Conservation (phyloP, 2,797 vertebrate species). For the Sebastes kiyomatsui region DNA sequence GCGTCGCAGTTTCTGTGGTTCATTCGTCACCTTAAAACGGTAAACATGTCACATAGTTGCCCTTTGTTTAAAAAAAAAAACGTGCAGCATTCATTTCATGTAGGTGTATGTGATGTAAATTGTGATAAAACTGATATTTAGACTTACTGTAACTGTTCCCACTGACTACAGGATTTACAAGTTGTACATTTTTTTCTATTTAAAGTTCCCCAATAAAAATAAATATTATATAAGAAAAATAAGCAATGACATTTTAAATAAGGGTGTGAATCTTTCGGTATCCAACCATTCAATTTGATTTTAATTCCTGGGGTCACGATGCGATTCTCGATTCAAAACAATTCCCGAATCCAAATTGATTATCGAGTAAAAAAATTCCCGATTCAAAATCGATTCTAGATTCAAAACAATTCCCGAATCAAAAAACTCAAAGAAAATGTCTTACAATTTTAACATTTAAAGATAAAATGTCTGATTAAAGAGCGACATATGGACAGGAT, state of each 20-base stretch:
- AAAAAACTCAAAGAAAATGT: neutral
- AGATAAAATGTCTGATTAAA: too few relatives aligned
- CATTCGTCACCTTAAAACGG: neutral
- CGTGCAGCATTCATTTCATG: neutral
- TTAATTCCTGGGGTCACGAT: too few relatives aligned
- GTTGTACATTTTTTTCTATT: neutral
- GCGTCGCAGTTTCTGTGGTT: slow-evolving; percentile 18
- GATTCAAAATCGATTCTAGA: too few relatives aligned
- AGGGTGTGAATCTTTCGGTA: too few relatives aligned
- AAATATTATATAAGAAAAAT: too few relatives aligned
- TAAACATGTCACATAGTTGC: slow-evolving; percentile 1
- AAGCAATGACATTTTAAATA: neutral
- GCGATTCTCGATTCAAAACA: too few relatives aligned
- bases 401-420: too few relatives aligned
- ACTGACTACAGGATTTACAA: neutral
- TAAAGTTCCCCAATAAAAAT: neutral
- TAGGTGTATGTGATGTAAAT: neutral
- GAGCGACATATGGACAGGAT: too few relatives aligned
- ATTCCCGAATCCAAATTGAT: neutral
- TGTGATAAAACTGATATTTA: neutral
- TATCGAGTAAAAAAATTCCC: too few relatives aligned
- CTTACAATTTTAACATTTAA: neutral
- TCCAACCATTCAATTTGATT: too few relatives aligned
- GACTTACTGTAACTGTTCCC: neutral
- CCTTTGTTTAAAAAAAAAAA: slow-evolving; percentile 2